Base-by-base conservation (phyloP, 2,113 vertebrate genomes). In the Nipponia nippon region DNA sequence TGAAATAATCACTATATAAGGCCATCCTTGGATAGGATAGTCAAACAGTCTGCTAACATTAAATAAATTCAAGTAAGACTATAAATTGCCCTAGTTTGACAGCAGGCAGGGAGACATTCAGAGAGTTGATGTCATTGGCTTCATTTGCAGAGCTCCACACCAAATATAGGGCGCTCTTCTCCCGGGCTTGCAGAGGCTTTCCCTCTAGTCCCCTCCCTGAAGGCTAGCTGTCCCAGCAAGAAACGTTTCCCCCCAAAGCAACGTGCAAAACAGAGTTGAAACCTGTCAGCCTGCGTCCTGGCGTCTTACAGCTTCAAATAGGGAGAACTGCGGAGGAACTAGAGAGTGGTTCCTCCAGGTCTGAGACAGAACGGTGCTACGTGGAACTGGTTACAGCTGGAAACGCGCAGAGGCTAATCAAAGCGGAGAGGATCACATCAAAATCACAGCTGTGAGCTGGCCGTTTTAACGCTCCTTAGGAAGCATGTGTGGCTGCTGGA, bases 1-100 rank as follows among this genome's bases (percentile, higher is more conserved):
- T 86, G 38, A 87, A 95, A 77, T 55, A 71, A 61, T 73, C 18
- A 40, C 83, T 87, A 76, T 78, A 16, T 78, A 93, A 96, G 69
- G 82, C 58, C 40, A 87, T 79, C 30, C 46, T 53, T 52, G 46
- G 42, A n/a, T 5, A 52, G 38, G 9, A 22, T 21, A 86, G 34
- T 36, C 88, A 77, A 78, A 22, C 32, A 58, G 23, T 32, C 77
- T 56, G 55, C 70, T 86, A 80, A 70, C 50, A 42, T 12, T 22
- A 58, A 78, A 58, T 47, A 58, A 84, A 88, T 90, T 73, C 44
- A 78, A 36, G 1, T 53, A 38, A 36, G 55, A 63, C 29, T 53
- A 27, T 85, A 72, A 97, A 86, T 63, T 67, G 58, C 44, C 63
- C 69, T 58, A 42, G 59, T 65, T 72, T 22, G 84, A 85, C 10